phyloP scores from a whole-genome alignment of 2,113 vertebrate genomes.

The Sorex araneus region DNA sequence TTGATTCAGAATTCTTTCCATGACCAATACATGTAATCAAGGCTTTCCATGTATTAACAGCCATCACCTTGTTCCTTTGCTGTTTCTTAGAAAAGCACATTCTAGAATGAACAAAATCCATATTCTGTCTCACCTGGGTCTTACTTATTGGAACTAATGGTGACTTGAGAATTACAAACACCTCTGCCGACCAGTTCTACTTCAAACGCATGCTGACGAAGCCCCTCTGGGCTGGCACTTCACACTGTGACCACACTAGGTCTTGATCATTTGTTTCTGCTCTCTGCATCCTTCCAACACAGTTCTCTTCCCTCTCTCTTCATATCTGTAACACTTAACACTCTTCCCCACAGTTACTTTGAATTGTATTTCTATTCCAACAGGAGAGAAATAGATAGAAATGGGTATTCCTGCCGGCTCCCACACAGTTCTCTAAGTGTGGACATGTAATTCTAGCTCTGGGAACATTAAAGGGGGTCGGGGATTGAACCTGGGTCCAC shows the following conservation, averaged over 20 bases:
- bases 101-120: not conserved
- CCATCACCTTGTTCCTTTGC: not conserved
- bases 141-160: not conserved
- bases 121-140: rapidly evolving
- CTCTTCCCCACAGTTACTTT: not conserved
- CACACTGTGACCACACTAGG: rapidly evolving
- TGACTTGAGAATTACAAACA: not conserved
- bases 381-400: too few species aligned
- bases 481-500: too few species aligned
- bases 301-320: not conserved
- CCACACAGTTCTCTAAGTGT: too few species aligned
- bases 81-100: not conserved
- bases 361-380: too few species aligned
- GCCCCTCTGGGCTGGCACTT: rapidly evolving
- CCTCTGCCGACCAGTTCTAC: rapidly evolving
- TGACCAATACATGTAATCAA: not conserved
- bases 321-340: not conserved
- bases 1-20: too few species aligned
- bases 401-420: too few species aligned
- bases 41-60: too few species aligned
- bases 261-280: not conserved
- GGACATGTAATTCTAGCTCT: too few species aligned
- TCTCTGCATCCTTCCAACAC: not conserved
- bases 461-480: too few species aligned
- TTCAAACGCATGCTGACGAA: too few species aligned